Base-by-base conservation (phyloP, 2,113 vertebrate species). In the Microtus pennsylvanicus region DNA sequence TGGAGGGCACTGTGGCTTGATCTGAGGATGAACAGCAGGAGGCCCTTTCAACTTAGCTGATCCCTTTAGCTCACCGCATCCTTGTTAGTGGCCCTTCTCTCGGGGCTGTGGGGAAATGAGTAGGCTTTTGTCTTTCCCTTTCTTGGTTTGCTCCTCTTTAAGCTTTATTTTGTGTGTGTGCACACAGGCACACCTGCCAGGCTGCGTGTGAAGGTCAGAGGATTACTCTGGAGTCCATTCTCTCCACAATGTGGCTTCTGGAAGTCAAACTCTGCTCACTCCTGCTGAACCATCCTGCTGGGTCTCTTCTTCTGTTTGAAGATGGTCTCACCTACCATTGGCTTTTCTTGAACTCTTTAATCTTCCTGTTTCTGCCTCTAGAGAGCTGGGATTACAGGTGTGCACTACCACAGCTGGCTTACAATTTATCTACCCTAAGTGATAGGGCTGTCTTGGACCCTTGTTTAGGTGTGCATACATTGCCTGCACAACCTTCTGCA, bases 391-490 rank as follows among this genome's bases (percentile, higher is more conserved):
- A 58, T 58, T 58, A 82, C 55, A 61, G 55, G 55, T 61, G 80
- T 42, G 35, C 22, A 81, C n/a, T n/a, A 42, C n/a, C 35, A 30
- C 35, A 38, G 35, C 52, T 38, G 55, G 52, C 13, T 38, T 42
- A 38, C 22, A 16, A 9, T 26, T 63, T 38, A 28, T 83, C n/a
- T 26, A 63, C 81, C 12, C 42, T 24, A 42, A 16, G 35, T 14
- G 35, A 61, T 61, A 3, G 21, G n/a, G 21, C 52, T 47, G 8
- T 17, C 65, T 67, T 85, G 30, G 26, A 12, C 2, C 13, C 26
- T 5, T 63, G 0, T 3, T 12, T 17, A 33, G 26, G 4, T 24
- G 1, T 67, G 16, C 16, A 3, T 8, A 0, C 50, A 7, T 52
- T 78, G 55, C 17, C 10, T 28, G n/a, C 10, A n/a, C 3, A 50